A percentile compares a stretch with the other conserved stretches of the same genome.
These are phyloP conservation scores for Corydoras maculifer DNA, from an alignment of 2,113 vertebrate species.

Conservation along the genomic window DNA sequence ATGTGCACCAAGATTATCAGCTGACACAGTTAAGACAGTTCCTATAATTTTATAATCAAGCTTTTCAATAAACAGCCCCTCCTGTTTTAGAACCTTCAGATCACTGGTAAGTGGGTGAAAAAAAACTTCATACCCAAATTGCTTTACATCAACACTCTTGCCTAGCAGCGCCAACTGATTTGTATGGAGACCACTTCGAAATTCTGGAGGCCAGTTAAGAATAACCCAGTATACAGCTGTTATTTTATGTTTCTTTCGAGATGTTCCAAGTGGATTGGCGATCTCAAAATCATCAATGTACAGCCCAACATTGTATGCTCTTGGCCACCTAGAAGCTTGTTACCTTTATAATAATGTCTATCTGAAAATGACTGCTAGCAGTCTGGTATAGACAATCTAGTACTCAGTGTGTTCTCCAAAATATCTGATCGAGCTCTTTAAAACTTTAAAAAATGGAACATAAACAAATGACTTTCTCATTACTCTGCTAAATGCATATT, in stretches of 20 bases:
- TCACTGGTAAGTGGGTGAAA: conserved; percentile 37
- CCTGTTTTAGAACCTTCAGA: conserved; percentile 6
- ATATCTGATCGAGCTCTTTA: no score
- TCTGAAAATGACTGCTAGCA: no score
- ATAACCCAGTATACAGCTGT: conserved; percentile 37
- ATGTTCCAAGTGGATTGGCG: conserved; percentile 30
- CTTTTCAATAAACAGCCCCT: conserved; percentile 28
- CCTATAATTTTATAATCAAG: conserved; percentile 9
- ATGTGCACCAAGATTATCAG: conserved; percentile 42
- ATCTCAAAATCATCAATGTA: conserved; percentile 23
- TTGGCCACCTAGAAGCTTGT: conserved; percentile 13
- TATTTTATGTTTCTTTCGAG: conserved; percentile 36
- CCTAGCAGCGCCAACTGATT: conserved; percentile 33
- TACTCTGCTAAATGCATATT: no score
- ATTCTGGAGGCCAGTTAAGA: conserved; percentile 37
- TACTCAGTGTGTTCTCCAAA: no score
- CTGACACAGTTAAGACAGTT: conserved; percentile 34
- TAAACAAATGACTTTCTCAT: no score
- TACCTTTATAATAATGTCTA: conserved; percentile 21
- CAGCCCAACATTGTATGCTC: not conserved
- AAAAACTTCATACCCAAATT: conserved; percentile 32
- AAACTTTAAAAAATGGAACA: no score
- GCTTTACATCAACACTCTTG: conserved; percentile 35
- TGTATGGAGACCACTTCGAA: not conserved
- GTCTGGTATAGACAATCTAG: no score